Conservation (phyloP, 2,113 vertebrate genomes). For the Scytalopus superciliaris region DNA sequence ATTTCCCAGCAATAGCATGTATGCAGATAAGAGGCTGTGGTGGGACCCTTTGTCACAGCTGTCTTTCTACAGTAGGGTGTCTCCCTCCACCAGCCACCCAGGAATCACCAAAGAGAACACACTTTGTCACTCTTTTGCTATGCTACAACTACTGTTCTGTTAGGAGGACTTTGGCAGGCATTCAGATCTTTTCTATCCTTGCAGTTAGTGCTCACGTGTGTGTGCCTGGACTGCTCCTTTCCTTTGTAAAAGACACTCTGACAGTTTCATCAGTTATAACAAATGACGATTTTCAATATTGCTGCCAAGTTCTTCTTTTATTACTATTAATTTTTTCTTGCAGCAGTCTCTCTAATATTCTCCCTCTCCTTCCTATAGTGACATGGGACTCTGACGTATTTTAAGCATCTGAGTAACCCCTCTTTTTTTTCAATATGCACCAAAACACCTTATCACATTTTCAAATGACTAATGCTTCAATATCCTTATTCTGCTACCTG, state of each 20-base stretch:
- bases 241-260: not conserved
- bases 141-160: not conserved
- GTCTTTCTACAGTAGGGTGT: not conserved
- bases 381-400: not conserved
- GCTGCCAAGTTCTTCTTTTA: not conserved
- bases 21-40: not conserved
- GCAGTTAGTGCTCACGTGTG: not conserved
- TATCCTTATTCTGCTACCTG: constrained; percentile 2
- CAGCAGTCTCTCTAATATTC: not conserved
- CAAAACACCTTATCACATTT: constrained; percentile 19
- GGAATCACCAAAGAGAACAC: not conserved
- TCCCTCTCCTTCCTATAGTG: not conserved
- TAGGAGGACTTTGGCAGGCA: not conserved
- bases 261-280: not conserved
- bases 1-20: not conserved
- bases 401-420: not conserved
- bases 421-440: not conserved
- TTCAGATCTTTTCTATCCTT: not conserved
- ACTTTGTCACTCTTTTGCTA: not conserved
- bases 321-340: not conserved
- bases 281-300: not conserved
- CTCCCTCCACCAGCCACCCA: not conserved
- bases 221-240: not conserved
- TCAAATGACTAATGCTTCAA: constrained; percentile 24
- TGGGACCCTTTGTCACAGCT: not conserved